Conservation (phyloP, 2,888 invertebrate species). For the Agonopterix heracliana region DNA sequence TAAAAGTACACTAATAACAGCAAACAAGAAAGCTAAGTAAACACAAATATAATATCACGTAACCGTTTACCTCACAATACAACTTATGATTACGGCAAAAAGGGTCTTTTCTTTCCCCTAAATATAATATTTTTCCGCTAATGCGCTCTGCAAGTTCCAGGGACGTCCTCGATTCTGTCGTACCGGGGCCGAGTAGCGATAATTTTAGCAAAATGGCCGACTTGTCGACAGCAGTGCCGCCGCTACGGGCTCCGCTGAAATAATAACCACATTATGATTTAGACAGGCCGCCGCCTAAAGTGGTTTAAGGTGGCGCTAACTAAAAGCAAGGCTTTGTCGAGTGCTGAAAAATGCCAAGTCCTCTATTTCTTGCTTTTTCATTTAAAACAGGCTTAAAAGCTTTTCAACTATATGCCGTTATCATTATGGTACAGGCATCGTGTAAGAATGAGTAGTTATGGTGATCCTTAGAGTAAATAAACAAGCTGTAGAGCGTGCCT, state of each 20-base stretch:
- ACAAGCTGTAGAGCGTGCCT: no score
- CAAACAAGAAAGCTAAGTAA: no score
- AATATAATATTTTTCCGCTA: constrained; percentile 49
- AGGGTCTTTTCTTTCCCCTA: constrained; percentile 38
- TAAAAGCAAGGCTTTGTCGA: constrained; percentile 42
- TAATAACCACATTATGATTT: constrained; percentile 70
- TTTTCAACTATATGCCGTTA: no score
- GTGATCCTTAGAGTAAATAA: no score
- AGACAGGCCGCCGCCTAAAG: constrained; percentile 59
- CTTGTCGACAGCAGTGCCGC: constrained; percentile 66
- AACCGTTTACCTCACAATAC: no score
- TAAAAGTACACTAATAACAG: no score
- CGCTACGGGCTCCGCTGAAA: constrained; percentile 56
- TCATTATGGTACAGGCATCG: no score
- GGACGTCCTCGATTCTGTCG: constrained; percentile 59
- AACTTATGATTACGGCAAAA: constrained; percentile 3
- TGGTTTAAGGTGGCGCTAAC: constrained; percentile 61
- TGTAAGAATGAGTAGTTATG: no score
- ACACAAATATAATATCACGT: no score
- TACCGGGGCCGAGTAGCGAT: constrained; percentile 61
- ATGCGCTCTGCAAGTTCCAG: constrained; percentile 53
- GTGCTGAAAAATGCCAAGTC: constrained; percentile 43
- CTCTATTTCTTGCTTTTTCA: constrained; percentile 31
- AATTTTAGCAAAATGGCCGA: constrained; percentile 68
- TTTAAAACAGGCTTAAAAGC: constrained; percentile 10